Conservation (phyloP, 2,113 vertebrate species). For the Microcebus murinus region DNA sequence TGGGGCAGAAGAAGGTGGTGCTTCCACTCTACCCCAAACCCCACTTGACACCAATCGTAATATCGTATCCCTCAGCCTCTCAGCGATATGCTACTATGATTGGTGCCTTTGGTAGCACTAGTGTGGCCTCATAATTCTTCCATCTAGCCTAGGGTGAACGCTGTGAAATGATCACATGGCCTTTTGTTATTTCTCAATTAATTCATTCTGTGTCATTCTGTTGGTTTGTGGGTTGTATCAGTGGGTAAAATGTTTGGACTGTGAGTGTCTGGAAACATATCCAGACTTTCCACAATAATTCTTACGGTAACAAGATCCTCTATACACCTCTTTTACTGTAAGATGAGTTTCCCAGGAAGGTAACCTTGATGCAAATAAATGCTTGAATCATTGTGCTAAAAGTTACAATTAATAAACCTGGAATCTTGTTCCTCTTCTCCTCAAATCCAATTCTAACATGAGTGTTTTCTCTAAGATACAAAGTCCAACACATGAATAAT, state of each 20-base stretch:
- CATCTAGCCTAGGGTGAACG: background rate
- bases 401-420: background rate
- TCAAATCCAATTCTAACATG: background rate
- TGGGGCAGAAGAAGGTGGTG: background rate
- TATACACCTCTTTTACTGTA: background rate
- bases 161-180: background rate
- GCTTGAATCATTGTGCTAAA: background rate
- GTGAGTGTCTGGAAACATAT: background rate
- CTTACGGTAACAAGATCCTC: background rate
- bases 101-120: background rate
- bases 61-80: background rate
- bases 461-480: background rate
- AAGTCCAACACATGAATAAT: background rate
- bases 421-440: background rate
- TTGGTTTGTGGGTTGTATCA: background rate
- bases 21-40: background rate
- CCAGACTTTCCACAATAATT: background rate
- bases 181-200: background rate
- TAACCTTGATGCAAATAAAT: background rate
- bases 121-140: background rate
- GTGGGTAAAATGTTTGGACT: background rate
- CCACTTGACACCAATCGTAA: background rate
- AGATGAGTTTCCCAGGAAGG: background rate
- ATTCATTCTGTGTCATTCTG: background rate
- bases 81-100: background rate